Base-by-base conservation (phyloP, 2,888 invertebrate genomes). In the Agrotis exclamationis region DNA sequence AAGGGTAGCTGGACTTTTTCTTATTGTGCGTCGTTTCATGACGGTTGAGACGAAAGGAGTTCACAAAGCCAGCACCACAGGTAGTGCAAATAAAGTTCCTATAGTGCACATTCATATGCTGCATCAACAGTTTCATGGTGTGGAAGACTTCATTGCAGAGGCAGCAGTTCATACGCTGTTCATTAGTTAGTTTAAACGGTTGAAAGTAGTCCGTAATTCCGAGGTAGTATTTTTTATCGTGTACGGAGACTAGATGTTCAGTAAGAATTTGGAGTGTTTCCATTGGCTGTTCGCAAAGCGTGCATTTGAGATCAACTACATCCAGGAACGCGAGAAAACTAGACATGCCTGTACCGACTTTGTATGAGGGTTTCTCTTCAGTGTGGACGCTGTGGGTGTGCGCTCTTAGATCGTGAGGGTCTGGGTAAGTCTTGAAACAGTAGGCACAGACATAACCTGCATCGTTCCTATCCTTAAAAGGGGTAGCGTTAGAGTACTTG, bases 51-150 rank as follows among this genome's bases (percentile, higher is more conserved):
- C 96, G 88, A 63, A 94, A 95, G 0, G 85, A 86, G 45, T 95
- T 96, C 0, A 95, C 95, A 78, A 96, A 96, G 0, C 96, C 96
- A 0, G 94, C 95, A 0, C 96, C 96, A 67, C 96, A 96, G 1
- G 88, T 93, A 0, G 94, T 93, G 77, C 96, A 96, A 51, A 96
- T 95, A 50, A 95, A 96, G 74, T 96, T 96, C 56, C 95, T 88
- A 54, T 92, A 96, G 57, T 96, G 96, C 0, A 91, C 82, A 59
- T 96, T 96, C 96, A 96, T 96, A 53, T 96, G 96, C 45, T 95
- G 95, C 93, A 94, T 95, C 16, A 96, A 70, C 1, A 93, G 75
- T 56, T 94, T 95, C 94, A 96, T 95, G 39, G 94, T 96, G 75
- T 95, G 94, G 62, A 92, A 96, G 0, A 88, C 88, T 68, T 95